Evolutionary conservation across 1,140 invertebrate species (phyloP).

Genomic region (Dendroctonus valens): DNA sequence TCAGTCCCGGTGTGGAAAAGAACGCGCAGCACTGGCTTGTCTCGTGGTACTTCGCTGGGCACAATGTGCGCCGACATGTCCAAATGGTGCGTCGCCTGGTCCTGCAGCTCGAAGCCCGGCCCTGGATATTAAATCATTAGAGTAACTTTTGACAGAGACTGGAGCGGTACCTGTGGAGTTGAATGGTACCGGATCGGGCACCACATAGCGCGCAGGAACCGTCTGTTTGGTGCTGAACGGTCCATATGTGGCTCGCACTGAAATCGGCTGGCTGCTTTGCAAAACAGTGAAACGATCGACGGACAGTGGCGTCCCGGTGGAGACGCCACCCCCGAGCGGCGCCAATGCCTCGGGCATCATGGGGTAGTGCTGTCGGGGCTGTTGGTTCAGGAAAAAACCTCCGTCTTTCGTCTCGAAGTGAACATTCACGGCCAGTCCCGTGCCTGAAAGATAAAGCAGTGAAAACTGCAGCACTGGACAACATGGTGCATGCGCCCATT

Average conservation of each 20-base stretch:
- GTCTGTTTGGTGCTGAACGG: conserved; percentile 92
- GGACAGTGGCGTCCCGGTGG: conserved; percentile 61
- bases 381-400: conserved; percentile 83
- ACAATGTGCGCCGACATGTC: conserved; percentile 92
- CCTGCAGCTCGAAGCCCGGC: conserved; percentile 61
- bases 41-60: conserved; percentile 74
- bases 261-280: conserved; percentile 81
- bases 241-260: conserved; percentile 84
- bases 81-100: conserved; percentile 69
- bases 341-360: conserved; percentile 44
- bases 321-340: conserved; percentile 48
- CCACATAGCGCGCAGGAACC: conserved; percentile 83
- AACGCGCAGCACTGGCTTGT: conserved; percentile 82
- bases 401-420: conserved; percentile 88
- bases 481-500: too few species aligned
- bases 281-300: conserved; percentile 84
- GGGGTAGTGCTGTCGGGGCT: conserved; percentile 60
- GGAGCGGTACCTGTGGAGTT: conserved; percentile 44
- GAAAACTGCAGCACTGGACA: background rate
- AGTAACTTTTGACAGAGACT: background rate
- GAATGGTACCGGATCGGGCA: conserved; percentile 68
- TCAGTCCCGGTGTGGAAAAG: conserved; percentile 86
- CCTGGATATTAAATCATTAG: conserved; percentile 25
- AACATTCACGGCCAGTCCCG: conserved; percentile 67
- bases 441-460: background rate